Conservation (phyloP, 2,888 invertebrate species). For the Morpho deidamia region DNA sequence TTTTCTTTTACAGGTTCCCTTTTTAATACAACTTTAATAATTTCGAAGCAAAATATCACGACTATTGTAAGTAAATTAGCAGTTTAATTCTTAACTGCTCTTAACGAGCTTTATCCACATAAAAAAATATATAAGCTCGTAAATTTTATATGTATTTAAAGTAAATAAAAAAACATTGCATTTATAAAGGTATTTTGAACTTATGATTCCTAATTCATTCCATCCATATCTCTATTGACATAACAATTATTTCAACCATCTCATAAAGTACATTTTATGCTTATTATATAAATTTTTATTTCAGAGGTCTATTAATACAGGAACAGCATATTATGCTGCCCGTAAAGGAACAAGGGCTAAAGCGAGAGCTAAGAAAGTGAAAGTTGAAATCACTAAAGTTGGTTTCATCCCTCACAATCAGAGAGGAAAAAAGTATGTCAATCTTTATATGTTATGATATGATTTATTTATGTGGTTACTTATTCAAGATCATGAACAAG, state of each 20-base stretch:
- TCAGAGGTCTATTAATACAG: constrained; percentile 74
- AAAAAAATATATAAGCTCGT: too few relatives aligned
- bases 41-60: constrained; percentile 44
- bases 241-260: too few relatives aligned
- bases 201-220: too few relatives aligned
- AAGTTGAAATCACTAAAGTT: constrained; percentile 85
- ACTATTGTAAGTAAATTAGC: constrained; percentile 44
- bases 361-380: constrained; percentile 86
- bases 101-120: too few relatives aligned
- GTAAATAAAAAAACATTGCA: too few relatives aligned
- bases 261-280: too few relatives aligned
- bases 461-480: too few relatives aligned
- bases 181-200: too few relatives aligned
- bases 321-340: constrained; percentile 83
- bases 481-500: too few relatives aligned
- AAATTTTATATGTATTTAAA: too few relatives aligned
- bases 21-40: constrained; percentile 41
- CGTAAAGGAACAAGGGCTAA: constrained; percentile 90
- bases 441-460: too few relatives aligned
- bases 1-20: constrained; percentile 51
- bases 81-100: neutral
- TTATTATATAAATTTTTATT: neutral
- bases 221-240: too few relatives aligned
- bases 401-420: constrained; percentile 86
- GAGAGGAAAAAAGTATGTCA: constrained; percentile 64